These are phyloP conservation scores for Chrysochloris asiatica DNA, from an alignment of 2,113 vertebrate species.

Conservation along the genomic window DNA sequence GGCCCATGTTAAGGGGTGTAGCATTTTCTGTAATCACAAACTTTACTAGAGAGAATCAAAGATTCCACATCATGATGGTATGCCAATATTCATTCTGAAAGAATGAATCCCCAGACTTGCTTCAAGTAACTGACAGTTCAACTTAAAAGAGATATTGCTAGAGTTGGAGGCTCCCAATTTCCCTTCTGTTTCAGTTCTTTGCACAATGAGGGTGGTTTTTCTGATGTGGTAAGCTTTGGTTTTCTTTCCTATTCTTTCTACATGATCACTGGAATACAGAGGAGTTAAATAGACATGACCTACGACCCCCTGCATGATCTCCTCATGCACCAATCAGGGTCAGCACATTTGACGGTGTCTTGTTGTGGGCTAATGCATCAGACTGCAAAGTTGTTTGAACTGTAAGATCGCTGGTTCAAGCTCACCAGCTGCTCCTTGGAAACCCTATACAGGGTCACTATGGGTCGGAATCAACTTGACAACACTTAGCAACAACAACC, in stretches of 20 bases:
- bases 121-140: constrained; percentile 12
- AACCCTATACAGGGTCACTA: too few relatives aligned
- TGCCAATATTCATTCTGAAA: not conserved
- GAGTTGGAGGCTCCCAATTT: not conserved
- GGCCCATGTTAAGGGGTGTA: not conserved
- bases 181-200: constrained; percentile 7
- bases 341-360: not conserved
- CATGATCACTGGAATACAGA: not conserved
- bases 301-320: not conserved
- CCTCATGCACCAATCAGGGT: not conserved
- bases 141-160: constrained; percentile 28
- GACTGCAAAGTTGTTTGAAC: too few relatives aligned
- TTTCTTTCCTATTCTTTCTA: not conserved
- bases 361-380: too few relatives aligned
- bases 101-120: not conserved
- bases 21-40: not conserved
- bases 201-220: not conserved
- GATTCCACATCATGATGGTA: not conserved
- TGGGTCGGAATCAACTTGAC: too few relatives aligned
- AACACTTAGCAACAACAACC: too few relatives aligned
- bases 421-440: too few relatives aligned
- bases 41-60: constrained; percentile 15
- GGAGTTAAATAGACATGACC: not conserved
- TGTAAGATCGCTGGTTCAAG: too few relatives aligned
- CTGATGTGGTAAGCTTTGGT: not conserved